Evolutionary conservation across 1,140 invertebrate species (phyloP).

Genomic region (Bacillus rossius): DNA sequence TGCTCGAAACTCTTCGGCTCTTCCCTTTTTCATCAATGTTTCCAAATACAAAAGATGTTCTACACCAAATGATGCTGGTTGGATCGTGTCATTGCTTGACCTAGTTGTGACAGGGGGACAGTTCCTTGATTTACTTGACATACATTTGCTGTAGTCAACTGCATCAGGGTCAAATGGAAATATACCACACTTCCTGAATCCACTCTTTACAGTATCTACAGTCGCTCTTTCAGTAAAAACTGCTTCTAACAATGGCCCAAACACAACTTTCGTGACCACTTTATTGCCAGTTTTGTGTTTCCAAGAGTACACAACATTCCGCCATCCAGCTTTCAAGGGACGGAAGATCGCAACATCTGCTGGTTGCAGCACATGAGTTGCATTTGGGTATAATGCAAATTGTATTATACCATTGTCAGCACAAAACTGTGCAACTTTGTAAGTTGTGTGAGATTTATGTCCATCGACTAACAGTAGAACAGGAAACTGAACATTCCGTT

Average conservation of each 20-base stretch:
- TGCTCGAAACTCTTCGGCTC: too few species aligned
- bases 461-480: constrained; percentile 29
- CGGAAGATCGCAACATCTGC: constrained; percentile 37
- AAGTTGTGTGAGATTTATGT: constrained; percentile 11
- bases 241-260: constrained; percentile 30
- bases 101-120: too few species aligned
- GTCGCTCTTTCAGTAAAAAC: constrained; percentile 17
- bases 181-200: constrained; percentile 34
- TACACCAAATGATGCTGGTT: too few species aligned
- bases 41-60: too few species aligned
- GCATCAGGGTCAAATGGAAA: constrained; percentile 33
- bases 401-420: constrained; percentile 36
- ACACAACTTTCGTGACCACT: constrained; percentile 32
- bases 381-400: constrained; percentile 38
- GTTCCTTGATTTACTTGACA: not conserved
- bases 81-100: too few species aligned
- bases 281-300: constrained; percentile 15
- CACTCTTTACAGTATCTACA: constrained; percentile 31
- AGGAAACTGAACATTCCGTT: constrained; percentile 22
- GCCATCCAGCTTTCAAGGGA: constrained; percentile 35
- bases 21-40: too few species aligned
- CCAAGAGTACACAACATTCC: constrained; percentile 23
- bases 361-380: constrained; percentile 41
- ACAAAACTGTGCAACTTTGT: constrained; percentile 36
- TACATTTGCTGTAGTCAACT: constrained; percentile 29